A percentile compares a stretch with the other conserved stretches of the same genome.
These are phyloP conservation scores for Thereva unica DNA, from an alignment of 2,888 invertebrate species.

Conservation along the genomic window DNA sequence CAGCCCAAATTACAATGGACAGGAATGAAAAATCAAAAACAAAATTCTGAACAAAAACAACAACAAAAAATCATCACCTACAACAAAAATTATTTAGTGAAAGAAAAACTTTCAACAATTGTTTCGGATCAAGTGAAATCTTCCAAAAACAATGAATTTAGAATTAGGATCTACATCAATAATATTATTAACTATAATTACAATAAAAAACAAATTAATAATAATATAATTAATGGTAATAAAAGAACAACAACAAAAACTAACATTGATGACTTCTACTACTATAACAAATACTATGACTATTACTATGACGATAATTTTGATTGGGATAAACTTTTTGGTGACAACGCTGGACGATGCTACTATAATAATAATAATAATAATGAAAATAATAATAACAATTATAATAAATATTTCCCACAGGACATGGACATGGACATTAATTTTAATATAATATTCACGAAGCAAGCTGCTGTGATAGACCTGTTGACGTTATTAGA, in stretches of 20 bases:
- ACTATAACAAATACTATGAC: neutral
- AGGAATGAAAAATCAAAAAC: constrained; percentile 1
- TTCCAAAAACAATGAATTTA: constrained; percentile 42
- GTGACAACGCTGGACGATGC: no score
- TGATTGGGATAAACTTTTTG: neutral
- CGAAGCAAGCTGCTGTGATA: constrained; percentile 47
- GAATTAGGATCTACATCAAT: constrained; percentile 33
- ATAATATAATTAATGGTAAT: neutral
- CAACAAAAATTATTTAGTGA: neutral
- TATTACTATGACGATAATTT: constrained; percentile 7
- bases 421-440: constrained; percentile 22
- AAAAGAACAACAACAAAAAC: no score
- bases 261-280: neutral
- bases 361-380: neutral
- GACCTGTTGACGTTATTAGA: constrained; percentile 38
- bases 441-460: constrained; percentile 40
- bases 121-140: constrained; percentile 35
- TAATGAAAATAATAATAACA: constrained; percentile 2
- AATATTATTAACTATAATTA: constrained; percentile 38
- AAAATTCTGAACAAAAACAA: constrained; percentile 3
- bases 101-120: constrained; percentile 16
- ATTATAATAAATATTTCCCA: neutral
- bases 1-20: neutral
- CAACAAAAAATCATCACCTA: constrained; percentile 31
- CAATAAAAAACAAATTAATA: constrained; percentile 33